Percentiles rank a stretch among this genome's conserved stretches.
These are phyloP conservation scores for Athalia circularis DNA, from an alignment of 2,888 invertebrate genomes.

Conservation along the genomic window DNA sequence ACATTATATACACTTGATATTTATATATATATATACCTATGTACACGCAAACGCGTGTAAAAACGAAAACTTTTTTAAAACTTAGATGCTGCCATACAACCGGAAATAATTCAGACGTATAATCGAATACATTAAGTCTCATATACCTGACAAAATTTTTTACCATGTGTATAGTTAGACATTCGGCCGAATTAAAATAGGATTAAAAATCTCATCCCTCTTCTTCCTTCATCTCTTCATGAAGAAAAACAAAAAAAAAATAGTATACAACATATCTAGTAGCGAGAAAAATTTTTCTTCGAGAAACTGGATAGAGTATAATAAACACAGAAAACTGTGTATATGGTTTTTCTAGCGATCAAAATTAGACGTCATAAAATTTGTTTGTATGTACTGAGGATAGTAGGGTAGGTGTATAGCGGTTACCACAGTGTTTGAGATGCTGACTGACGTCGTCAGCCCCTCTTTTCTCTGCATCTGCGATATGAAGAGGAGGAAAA, in stretches of 20 bases:
- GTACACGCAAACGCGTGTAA: no score
- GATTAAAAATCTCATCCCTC: no score
- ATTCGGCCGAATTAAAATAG: no score
- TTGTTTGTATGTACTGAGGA: constrained; percentile 34
- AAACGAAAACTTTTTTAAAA: no score
- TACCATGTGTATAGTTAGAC: no score
- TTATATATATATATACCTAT: no score
- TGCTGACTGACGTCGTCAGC: constrained; percentile 41
- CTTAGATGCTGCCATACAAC: no score
- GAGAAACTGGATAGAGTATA: background rate
- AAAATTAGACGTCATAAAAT: constrained; percentile 40
- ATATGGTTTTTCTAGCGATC: constrained; percentile 13
- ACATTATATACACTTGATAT: no score
- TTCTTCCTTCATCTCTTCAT: background rate
- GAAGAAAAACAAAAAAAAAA: background rate
- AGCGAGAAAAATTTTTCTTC: background rate
- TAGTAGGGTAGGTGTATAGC: background rate
- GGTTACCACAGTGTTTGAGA: constrained; percentile 32
- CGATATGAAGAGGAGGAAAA: background rate
- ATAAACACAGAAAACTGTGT: constrained; percentile 10
- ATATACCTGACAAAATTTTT: no score
- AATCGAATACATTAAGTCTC: no score
- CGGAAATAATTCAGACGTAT: no score
- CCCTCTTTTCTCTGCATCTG: background rate
- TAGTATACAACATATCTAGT: background rate